These are phyloP conservation scores for Taenaris catops DNA, from an alignment of 2,888 invertebrate species.

Conservation along the genomic window DNA sequence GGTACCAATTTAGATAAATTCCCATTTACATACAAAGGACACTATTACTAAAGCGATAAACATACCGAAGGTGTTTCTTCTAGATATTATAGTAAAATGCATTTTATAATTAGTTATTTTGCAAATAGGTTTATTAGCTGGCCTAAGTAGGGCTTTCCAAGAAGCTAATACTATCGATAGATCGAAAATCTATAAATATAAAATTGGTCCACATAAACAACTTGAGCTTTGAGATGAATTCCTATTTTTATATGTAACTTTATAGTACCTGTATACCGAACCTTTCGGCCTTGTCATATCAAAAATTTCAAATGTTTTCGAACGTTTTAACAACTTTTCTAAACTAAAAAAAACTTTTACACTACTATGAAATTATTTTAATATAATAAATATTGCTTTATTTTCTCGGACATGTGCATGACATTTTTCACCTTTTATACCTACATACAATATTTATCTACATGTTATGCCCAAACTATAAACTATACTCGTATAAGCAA, in stretches of 20 bases:
- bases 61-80: too few species aligned
- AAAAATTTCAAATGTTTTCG: conserved; percentile 53
- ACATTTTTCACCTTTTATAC: conserved; percentile 29
- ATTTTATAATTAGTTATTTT: too few species aligned
- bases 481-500: too few species aligned
- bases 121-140: too few species aligned
- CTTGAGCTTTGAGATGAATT: conserved; percentile 67
- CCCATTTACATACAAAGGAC: too few species aligned
- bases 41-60: too few species aligned
- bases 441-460: conserved; percentile 15
- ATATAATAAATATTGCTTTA: too few species aligned
- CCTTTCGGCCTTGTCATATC: conserved; percentile 57
- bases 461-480: conserved; percentile 13
- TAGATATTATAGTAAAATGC: too few species aligned
- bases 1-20: too few species aligned
- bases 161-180: conserved; percentile 3
- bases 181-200: conserved; percentile 12
- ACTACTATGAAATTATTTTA: conserved; percentile 4
- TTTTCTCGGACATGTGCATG: conserved; percentile 43
- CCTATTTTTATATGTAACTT: conserved; percentile 73
- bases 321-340: conserved; percentile 35
- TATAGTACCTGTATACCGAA: conserved; percentile 47
- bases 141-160: too few species aligned
- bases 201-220: conserved; percentile 64
- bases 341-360: conserved; percentile 25